Base-by-base conservation (phyloP, 2,888 invertebrate genomes). In the Mylabris sibirica region DNA sequence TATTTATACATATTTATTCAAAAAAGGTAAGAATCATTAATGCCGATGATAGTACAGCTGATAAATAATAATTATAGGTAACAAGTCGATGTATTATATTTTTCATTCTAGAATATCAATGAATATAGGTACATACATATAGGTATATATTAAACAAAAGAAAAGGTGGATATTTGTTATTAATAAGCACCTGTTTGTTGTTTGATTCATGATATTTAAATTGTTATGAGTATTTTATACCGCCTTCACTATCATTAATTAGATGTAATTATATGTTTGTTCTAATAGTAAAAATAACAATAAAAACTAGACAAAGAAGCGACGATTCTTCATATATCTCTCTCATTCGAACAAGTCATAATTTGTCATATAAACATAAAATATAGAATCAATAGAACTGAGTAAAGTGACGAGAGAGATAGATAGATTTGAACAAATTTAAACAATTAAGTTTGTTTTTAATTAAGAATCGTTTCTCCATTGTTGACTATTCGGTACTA, bases 131-230 rank as follows among this genome's bases (percentile, higher is more conserved):
- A 49, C 69, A 67, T 66, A 64, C 66, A n/a, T n/a, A 8, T 30
- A 30, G 4, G 30, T 4, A 30, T 30, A 30, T 30, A 64, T 59
- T 65, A 49, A 70, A 67, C 65, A 66, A 65, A 66, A 65, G 70
- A 66, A 70, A 70, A 70, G 66, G 63, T 66, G 72, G 63, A 22
- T 49, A 20, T 49, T 70, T 44, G 17, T 66, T 66, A 67, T 67
- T 83, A 83, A 83, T 83, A 83, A 83, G 80, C 81, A 82, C 81
- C 82, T 83, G 81, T 75, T 77, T 75, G 49, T 20, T 73, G 75
- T 74, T 77, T 82, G 82, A 83, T 83, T 83, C 82, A 83, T 83
- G 80, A 75, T 76, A 72, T 70, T 75, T 82, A 83, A 83, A 76
- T 80, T 81, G 78, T 49, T 80, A 80, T 64, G 76, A 71, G 71